Percentiles rank a stretch among this genome's conserved stretches.
phyloP scores from a whole-genome alignment of 2,797 vertebrate species.

The Myripristis jacobus region DNA sequence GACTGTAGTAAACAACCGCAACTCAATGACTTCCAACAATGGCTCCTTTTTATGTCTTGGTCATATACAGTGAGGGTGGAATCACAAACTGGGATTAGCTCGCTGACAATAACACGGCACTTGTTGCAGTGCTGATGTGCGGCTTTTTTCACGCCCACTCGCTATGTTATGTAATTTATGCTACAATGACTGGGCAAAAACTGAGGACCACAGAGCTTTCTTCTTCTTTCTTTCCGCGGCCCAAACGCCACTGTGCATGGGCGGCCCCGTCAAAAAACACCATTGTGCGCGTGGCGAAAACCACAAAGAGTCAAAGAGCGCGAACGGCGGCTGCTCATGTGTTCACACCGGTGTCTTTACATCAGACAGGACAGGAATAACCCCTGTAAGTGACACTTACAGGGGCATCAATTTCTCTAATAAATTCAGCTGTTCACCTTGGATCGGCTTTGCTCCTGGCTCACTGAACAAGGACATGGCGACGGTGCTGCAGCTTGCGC shows the following conservation, averaged over 20 bases:
- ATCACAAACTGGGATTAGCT: slow-evolving; percentile 41
- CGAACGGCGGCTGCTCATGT: neutral
- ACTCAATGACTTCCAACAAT: slow-evolving; percentile 67
- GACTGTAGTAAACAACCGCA: slow-evolving; percentile 60
- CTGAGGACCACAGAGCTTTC: slow-evolving; percentile 18
- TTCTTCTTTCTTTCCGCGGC: slow-evolving; percentile 23
- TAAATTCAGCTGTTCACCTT: slow-evolving; percentile 19
- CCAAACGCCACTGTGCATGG: slow-evolving; percentile 41
- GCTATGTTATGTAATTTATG: slow-evolving; percentile 52
- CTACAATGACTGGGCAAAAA: slow-evolving; percentile 59
- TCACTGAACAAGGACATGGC: slow-evolving; percentile 24
- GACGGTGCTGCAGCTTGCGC: slow-evolving; percentile 33
- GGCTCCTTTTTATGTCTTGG: slow-evolving; percentile 65
- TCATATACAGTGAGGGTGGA: slow-evolving; percentile 46
- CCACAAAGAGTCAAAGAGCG: neutral
- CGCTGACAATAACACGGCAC: slow-evolving; percentile 46
- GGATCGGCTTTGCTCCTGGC: slow-evolving; percentile 16
- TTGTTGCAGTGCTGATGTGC: slow-evolving; percentile 38
- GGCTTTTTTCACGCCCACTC: slow-evolving; percentile 46
- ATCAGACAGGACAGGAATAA: slow-evolving; percentile 8
- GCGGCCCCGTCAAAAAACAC: slow-evolving; percentile 12
- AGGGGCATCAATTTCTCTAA: neutral
- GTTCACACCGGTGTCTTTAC: no score
- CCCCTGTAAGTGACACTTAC: neutral
- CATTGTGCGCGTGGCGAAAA: slow-evolving; percentile 18